A percentile compares a stretch with the other conserved stretches of the same genome.
Evolutionary conservation across 2,113 vertebrate genomes (phyloP).

Genomic region (Tychaedon coryphoeus): DNA sequence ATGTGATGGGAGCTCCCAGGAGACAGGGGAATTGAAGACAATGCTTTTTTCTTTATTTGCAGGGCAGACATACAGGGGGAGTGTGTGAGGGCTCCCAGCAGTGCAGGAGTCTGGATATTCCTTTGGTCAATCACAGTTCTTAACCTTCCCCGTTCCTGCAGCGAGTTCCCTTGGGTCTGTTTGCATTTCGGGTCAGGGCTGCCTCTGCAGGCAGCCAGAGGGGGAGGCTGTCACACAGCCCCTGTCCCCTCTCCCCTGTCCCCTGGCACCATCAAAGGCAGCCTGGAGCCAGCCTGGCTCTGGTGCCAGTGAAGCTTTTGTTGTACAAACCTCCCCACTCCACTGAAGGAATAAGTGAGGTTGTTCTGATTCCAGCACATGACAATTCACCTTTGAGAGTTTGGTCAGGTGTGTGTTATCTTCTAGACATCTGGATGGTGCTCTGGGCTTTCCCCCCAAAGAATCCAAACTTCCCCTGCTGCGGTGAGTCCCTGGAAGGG

Average conservation of each 20-base stretch:
- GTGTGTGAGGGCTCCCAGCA: not conserved
- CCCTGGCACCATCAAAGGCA: not conserved
- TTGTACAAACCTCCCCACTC: not conserved
- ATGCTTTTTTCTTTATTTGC: not conserved
- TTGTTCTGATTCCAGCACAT: not conserved
- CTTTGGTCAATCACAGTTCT: not conserved
- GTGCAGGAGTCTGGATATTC: not conserved
- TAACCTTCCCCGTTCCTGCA: not conserved
- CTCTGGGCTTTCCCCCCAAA: accelerated
- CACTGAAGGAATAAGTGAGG: not conserved
- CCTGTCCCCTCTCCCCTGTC: not conserved
- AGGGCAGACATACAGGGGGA: not conserved
- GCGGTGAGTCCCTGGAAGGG: no score
- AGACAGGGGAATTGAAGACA: not conserved
- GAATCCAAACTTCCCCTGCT: accelerated
- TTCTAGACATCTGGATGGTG: not conserved
- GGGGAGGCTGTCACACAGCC: not conserved
- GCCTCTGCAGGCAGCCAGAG: not conserved
- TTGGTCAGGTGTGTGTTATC: not conserved
- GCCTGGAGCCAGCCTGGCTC: not conserved
- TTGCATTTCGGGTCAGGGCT: not conserved
- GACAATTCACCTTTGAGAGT: not conserved
- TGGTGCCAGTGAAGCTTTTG: not conserved
- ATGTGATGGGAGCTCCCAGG: not conserved
- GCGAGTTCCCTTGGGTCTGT: not conserved